Base-by-base conservation (phyloP, 1,140 invertebrate genomes). In the Cryptotermes secundus region DNA sequence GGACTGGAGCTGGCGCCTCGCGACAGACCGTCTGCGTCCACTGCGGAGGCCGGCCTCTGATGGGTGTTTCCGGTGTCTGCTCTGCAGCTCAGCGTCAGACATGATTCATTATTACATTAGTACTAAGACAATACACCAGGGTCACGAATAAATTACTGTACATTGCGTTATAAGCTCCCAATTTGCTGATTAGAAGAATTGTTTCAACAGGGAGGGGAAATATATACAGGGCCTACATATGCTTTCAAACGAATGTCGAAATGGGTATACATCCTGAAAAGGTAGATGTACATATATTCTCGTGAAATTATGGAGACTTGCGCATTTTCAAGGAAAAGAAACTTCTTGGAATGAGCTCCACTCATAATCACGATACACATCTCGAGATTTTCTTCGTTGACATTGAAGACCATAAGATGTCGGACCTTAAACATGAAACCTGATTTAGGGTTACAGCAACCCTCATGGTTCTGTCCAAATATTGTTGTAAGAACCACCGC, bases 21-120 rank as follows among this genome's bases (percentile, higher is more conserved):
- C 10, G 19, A 59, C 53, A 59, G 53, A 7, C 9, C 19, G 53
- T n/a, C 53, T 26, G 4, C 26, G 0, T 72, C 26, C 0, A 72
- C 59, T n/a, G 59, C 4, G 59, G 59, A 72, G 59, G 59, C 59
- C n/a, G 59, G 9, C 4, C 26, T 26, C 7, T 72, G 26, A 72
- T 72, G 59, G 59, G 59, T 72, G 59, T 72, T 72, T 72, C 59
- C 59, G 59, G 59, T 72, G 59, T n/a, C 24, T 4, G 53, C 38
- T n/a, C n/a, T n/a, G 38, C 9, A 42, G 38, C 38, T 49, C 45
- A 19, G 45, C 12, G 45, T 19, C 59, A 72, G n/a, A 72, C 59
- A 72, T 72, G 59, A 72, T 72, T n/a, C 59, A 72, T 72, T 72
- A 72, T 72, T n/a, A 31, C 59, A 72, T 31, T 72, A 59, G 16